Conservation (phyloP, 2,113 vertebrate species). For the Podarcis cretensis region DNA sequence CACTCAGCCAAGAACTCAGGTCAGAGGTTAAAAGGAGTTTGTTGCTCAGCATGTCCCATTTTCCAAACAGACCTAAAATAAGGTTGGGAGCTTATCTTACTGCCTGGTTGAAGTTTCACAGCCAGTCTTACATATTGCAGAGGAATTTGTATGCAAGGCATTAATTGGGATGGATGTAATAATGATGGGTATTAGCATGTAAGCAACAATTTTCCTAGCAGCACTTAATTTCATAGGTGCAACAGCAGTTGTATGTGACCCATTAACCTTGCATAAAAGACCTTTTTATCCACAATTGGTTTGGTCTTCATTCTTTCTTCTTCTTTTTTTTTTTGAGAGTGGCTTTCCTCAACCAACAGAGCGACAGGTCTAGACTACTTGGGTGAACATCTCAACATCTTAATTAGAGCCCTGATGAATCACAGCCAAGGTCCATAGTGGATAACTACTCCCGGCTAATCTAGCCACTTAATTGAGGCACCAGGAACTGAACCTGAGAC, state of each 20-base stretch:
- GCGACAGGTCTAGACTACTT: background rate
- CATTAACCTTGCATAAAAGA: conserved; percentile 21
- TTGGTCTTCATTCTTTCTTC: background rate
- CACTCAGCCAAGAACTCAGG: background rate
- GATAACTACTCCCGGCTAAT: background rate
- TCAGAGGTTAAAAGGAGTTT: too few species aligned
- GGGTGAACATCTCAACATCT: too few species aligned
- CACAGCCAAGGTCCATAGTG: background rate
- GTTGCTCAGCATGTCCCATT: background rate
- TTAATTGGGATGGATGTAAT: conserved; percentile 4
- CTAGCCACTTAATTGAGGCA: too few species aligned
- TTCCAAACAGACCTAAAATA: background rate
- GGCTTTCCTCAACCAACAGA: background rate
- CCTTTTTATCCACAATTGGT: background rate
- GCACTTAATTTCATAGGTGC: conserved; percentile 1
- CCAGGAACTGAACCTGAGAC: too few species aligned
- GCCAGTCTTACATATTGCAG: background rate
- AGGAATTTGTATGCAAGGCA: background rate
- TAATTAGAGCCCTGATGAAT: too few species aligned
- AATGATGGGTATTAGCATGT: background rate
- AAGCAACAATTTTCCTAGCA: conserved; percentile 19
- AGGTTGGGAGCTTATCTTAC: background rate
- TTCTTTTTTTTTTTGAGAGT: background rate
- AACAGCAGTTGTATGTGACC: background rate
- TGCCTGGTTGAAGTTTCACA: background rate